phyloP scores from a whole-genome alignment of 2,797 vertebrate genomes.

The Macropodus opercularis region DNA sequence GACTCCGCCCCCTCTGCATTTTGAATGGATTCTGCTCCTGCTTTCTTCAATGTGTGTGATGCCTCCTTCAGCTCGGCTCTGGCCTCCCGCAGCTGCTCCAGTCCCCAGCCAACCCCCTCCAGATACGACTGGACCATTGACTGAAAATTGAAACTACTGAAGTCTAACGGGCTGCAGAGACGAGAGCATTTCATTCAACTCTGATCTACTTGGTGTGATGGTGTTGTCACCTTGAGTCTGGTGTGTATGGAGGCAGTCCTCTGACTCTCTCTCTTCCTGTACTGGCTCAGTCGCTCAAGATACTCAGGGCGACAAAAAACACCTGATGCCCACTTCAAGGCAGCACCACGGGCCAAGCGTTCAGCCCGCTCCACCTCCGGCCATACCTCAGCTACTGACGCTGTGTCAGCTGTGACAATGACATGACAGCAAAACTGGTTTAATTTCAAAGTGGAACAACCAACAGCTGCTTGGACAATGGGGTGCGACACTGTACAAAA shows the following conservation, averaged over 20 bases:
- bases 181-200: not conserved
- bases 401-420: conserved; percentile 20
- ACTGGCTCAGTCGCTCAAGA: conserved; percentile 88
- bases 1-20: conserved; percentile 69
- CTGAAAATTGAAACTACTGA: conserved; percentile 64
- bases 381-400: conserved; percentile 80
- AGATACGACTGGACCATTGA: conserved; percentile 94
- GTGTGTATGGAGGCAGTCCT: conserved; percentile 90
- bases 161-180: not conserved
- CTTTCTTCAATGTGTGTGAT: conserved; percentile 79
- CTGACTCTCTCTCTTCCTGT: conserved; percentile 90
- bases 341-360: conserved; percentile 89
- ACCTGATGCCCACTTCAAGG: conserved; percentile 96
- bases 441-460: no score
- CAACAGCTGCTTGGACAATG: no score
- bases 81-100: conserved; percentile 88
- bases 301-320: conserved; percentile 94
- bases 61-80: conserved; percentile 79
- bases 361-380: conserved; percentile 92
- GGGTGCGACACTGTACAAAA: no score
- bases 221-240: conserved; percentile 88
- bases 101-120: conserved; percentile 90
- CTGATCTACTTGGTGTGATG: not conserved
- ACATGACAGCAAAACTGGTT: not conserved
- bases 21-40: conserved; percentile 73